phyloP scores from a whole-genome alignment of 2,888 invertebrate species.

The Lottia gigantea region DNA sequence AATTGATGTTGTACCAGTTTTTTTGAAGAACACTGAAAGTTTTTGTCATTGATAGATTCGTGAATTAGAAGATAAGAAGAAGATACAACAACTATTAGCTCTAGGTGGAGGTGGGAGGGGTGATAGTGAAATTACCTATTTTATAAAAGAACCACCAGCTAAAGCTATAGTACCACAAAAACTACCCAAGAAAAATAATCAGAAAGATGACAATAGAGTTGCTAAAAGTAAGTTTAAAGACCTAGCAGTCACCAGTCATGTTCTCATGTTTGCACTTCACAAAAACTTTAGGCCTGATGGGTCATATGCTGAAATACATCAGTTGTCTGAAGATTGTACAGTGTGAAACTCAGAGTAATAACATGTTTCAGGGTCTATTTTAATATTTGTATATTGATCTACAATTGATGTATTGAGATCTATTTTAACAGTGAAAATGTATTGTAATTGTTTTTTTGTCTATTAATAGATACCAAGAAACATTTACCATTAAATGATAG shows the following conservation, averaged over 20 bases:
- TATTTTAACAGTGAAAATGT: too few relatives aligned
- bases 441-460: too few relatives aligned
- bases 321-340: too few relatives aligned
- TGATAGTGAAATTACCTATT: constrained; percentile 68
- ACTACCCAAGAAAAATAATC: constrained; percentile 12
- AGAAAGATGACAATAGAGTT: constrained; percentile 11
- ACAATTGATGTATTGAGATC: too few relatives aligned
- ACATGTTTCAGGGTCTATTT: too few relatives aligned
- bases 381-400: too few relatives aligned
- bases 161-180: constrained; percentile 64
- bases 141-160: constrained; percentile 68
- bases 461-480: too few relatives aligned
- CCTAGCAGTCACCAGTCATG: background rate
- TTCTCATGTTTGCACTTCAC: too few relatives aligned
- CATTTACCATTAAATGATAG: constrained; percentile 29
- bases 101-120: constrained; percentile 53
- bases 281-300: too few relatives aligned
- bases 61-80: constrained; percentile 69
- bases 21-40: background rate
- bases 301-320: too few relatives aligned
- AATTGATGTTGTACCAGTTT: too few relatives aligned
- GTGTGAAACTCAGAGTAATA: too few relatives aligned
- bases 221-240: background rate
- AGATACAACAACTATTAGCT: constrained; percentile 67
- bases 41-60: constrained; percentile 52